These are phyloP conservation scores for Homalodisca vitripennis DNA, from an alignment of 1,140 invertebrate genomes.

Conservation along the genomic window DNA sequence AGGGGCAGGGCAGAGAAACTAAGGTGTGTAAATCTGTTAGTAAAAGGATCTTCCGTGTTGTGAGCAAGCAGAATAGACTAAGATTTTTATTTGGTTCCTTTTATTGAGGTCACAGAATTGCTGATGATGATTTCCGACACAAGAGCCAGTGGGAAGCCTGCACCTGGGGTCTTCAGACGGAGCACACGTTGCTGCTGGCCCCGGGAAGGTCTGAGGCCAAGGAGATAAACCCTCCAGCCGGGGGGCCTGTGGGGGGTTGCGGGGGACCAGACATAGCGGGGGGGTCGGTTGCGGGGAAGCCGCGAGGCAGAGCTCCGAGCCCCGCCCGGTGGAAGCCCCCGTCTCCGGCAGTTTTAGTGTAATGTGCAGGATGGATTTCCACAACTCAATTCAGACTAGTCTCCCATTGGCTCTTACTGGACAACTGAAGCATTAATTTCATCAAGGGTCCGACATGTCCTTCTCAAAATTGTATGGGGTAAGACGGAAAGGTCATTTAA, in stretches of 20 bases:
- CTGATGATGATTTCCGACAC: conserved; percentile 42
- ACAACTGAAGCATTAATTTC: no score
- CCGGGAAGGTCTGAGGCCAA: conserved; percentile 36
- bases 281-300: conserved; percentile 30
- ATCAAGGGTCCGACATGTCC: no score
- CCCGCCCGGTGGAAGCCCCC: conserved; percentile 33
- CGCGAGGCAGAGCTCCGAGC: conserved; percentile 25
- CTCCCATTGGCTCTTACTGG: conserved; percentile 37
- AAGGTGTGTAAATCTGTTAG: no score
- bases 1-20: no score
- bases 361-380: conserved; percentile 36
- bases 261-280: conserved; percentile 37
- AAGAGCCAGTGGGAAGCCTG: conserved; percentile 46
- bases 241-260: conserved; percentile 30
- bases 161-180: conserved; percentile 35
- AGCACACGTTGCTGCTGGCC: conserved; percentile 39
- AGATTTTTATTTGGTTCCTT: no score
- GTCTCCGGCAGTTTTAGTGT: conserved; percentile 37
- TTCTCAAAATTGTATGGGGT: no score
- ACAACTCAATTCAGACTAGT: conserved; percentile 39
- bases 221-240: conserved; percentile 33
- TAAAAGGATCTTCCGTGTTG: no score
- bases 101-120: no score
- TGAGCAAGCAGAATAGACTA: no score
- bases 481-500: no score